Conservation (phyloP, 2,797 vertebrate genomes). For the Sebastiscus tertius region DNA sequence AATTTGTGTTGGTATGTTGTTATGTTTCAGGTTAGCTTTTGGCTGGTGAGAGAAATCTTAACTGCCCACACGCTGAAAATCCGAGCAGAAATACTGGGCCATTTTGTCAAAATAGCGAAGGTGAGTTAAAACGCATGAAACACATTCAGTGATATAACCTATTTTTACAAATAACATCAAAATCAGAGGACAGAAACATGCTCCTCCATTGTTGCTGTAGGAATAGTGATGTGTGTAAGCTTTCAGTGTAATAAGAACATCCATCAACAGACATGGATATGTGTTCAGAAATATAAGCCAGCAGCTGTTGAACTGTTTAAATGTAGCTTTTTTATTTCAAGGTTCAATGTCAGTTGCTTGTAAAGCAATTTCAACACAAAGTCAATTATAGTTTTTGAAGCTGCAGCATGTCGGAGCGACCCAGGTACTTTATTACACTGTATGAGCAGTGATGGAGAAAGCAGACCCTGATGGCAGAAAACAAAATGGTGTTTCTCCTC, state of each 20-base stretch:
- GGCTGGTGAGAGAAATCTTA: constrained; percentile 96
- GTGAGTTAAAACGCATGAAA: constrained; percentile 79
- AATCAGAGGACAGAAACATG: neutral
- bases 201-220: neutral
- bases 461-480: neutral
- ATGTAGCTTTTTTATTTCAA: neutral
- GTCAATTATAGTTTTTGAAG: neutral
- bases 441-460: constrained; percentile 10
- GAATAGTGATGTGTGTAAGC: neutral
- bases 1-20: neutral
- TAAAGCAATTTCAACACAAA: neutral
- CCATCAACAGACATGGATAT: neutral
- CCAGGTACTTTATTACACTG: neutral
- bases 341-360: neutral
- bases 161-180: neutral
- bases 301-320: neutral
- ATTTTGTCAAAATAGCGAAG: constrained; percentile 98
- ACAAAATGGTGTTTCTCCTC: neutral
- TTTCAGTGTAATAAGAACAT: neutral
- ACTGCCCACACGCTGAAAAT: constrained; percentile 97
- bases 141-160: neutral
- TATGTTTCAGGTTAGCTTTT: constrained; percentile 92
- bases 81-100: constrained; percentile 93
- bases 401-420: neutral
- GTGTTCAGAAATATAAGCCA: neutral